phyloP scores from a whole-genome alignment of 2,888 invertebrate genomes.

The Cerceris ruficornis region DNA sequence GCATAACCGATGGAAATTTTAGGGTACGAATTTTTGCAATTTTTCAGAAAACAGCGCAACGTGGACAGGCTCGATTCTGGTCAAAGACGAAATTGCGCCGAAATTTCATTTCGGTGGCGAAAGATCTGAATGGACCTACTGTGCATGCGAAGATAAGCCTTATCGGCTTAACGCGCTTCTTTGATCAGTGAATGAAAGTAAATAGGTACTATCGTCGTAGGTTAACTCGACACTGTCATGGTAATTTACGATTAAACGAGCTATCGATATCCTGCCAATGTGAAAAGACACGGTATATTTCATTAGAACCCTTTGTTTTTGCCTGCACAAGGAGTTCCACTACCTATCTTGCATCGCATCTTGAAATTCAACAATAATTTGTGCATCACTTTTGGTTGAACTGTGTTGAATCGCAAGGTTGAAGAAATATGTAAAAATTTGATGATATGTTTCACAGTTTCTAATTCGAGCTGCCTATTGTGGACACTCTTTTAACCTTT shows the following conservation, averaged over 20 bases:
- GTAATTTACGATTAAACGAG: slow-evolving; percentile 56
- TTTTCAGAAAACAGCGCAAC: no score
- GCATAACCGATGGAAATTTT: no score
- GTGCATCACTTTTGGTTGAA: no score
- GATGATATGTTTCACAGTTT: no score
- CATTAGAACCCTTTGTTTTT: slow-evolving; percentile 11
- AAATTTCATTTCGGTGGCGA: slow-evolving; percentile 24
- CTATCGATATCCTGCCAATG: slow-evolving; percentile 24
- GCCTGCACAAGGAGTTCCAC: not conserved
- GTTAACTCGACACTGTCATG: slow-evolving; percentile 41
- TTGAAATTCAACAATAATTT: no score
- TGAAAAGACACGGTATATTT: not conserved
- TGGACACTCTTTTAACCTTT: no score
- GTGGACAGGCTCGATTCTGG: slow-evolving; percentile 34
- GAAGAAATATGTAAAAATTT: no score
- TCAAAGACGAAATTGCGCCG: slow-evolving; percentile 39
- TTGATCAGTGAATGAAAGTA: slow-evolving; percentile 64
- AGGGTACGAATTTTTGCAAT: no score
- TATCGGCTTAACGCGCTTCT: slow-evolving; percentile 62
- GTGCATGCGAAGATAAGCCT: slow-evolving; percentile 59
- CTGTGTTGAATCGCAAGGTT: no score
- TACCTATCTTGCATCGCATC: no score
- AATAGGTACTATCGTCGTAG: slow-evolving; percentile 57
- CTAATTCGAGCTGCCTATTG: no score
- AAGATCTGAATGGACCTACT: slow-evolving; percentile 58